phyloP scores from a whole-genome alignment of 2,113 vertebrate species.

The Scomber colias region DNA sequence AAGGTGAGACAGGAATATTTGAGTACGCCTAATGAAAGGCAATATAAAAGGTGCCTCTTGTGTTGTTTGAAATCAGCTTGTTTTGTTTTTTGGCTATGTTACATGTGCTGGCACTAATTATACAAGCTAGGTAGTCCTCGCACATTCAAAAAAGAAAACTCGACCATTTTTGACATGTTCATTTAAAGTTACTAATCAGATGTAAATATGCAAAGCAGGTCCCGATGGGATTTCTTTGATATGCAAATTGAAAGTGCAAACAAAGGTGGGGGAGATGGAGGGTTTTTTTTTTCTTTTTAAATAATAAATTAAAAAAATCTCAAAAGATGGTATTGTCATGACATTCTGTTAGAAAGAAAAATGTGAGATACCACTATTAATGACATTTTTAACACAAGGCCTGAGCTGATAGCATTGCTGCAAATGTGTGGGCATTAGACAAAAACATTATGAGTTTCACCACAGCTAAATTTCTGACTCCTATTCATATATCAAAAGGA shows the following conservation, averaged over 20 bases:
- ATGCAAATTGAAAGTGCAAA: constrained; percentile 85
- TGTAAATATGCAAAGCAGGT: constrained; percentile 87
- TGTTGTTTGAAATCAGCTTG: constrained; percentile 80
- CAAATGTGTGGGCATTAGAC: background rate
- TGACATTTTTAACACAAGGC: constrained; percentile 38
- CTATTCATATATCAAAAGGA: constrained; percentile 61
- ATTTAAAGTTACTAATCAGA: constrained; percentile 87
- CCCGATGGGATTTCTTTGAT: constrained; percentile 84
- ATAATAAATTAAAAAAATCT: constrained; percentile 38
- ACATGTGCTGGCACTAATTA: constrained; percentile 83
- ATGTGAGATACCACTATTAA: constrained; percentile 42
- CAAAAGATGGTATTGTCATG: constrained; percentile 66
- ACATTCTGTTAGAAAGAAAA: constrained; percentile 54
- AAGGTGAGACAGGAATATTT: constrained; percentile 82
- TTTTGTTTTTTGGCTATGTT: constrained; percentile 79
- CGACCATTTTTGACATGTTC: constrained; percentile 85
- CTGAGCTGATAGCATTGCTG: background rate
- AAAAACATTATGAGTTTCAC: background rate
- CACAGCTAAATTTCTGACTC: constrained; percentile 41
- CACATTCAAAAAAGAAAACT: constrained; percentile 77
- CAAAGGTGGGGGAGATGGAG: constrained; percentile 82
- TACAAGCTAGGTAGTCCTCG: constrained; percentile 79
- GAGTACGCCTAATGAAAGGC: constrained; percentile 82
- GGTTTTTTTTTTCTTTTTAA: constrained; percentile 16
- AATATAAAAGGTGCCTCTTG: constrained; percentile 78